Percentiles rank a stretch among this genome's conserved stretches.
phyloP scores from a whole-genome alignment of 2,888 invertebrate species.

The Malachius bipustulatus region DNA sequence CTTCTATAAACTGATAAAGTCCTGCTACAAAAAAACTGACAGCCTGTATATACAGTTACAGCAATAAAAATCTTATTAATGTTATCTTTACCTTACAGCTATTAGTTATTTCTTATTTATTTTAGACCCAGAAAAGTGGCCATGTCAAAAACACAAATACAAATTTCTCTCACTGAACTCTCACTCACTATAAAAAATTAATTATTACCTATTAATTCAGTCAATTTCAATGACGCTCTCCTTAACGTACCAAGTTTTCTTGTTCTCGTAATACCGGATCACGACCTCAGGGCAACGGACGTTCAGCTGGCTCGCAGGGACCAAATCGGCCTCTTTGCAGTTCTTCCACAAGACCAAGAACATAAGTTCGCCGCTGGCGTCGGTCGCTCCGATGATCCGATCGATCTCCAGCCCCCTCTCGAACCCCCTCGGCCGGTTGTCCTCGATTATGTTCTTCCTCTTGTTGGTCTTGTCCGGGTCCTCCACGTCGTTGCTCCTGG shows the following conservation, averaged over 20 bases:
- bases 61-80: no score
- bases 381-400: slow-evolving; percentile 80
- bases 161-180: no score
- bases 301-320: slow-evolving; percentile 48
- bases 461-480: slow-evolving; percentile 28
- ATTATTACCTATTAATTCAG: slow-evolving; percentile 15
- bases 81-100: no score
- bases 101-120: no score
- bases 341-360: slow-evolving; percentile 82
- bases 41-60: no score
- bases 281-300: slow-evolving; percentile 50
- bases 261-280: slow-evolving; percentile 50
- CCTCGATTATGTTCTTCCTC: slow-evolving; percentile 34
- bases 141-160: no score
- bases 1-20: no score
- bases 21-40: no score
- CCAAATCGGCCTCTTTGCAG: slow-evolving; percentile 53
- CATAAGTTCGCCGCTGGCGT: slow-evolving; percentile 77
- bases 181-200: no score
- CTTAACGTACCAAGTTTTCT: slow-evolving; percentile 31
- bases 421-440: slow-evolving; percentile 53
- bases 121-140: no score
- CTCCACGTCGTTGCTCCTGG: slow-evolving; percentile 13
- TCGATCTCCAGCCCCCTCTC: slow-evolving; percentile 70
- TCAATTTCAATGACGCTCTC: slow-evolving; percentile 31